Evolutionary conservation across 2,113 vertebrate genomes (phyloP), one percentile per base, ranked within the genome.

Genomic region (Thalassoma bifasciatum): DNA sequence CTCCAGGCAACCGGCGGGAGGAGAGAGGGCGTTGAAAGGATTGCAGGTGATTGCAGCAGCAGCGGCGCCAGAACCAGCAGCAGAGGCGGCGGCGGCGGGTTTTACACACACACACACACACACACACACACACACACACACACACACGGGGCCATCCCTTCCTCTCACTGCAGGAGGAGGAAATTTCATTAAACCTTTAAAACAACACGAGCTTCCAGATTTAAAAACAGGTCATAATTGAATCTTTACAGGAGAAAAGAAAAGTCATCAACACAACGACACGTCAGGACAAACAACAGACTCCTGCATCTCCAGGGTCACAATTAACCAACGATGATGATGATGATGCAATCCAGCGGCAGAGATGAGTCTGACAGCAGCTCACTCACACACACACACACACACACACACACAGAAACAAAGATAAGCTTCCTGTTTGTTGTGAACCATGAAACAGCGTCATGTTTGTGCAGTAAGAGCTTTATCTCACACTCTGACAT

Each of bases 41-140:
- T 95, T 95, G 91, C 94, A 93, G 88, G 72, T 87, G 92, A 95
- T 95, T 95, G 93, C 94, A 95, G 90, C 93, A 94, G 34, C 42
- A 36, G 26, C 75, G 71, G 56, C 49, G 58, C 50, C 62, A 58
- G 17, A 65, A 36, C 54, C 56, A 65, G 53, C 51, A 56, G 73
- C 50, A 58, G 75, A 66, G 56, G 75, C 64, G 56, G n/a, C n/a
- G n/a, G n/a, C n/a, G n/a, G 74, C 58, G 74, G 61, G 81, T 77
- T 76, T 78, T 86, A 72, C 14, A 58, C 67, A n/a, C n/a, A n/a
- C n/a, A n/a, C n/a, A n/a, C n/a, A n/a, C n/a, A n/a, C n/a, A n/a
- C n/a, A n/a, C n/a, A n/a, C n/a, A n/a, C n/a, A n/a, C n/a, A n/a
- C n/a, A n/a, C n/a, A n/a, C n/a, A n/a, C n/a, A n/a, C 61, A 72